Evolutionary conservation across 2,113 vertebrate genomes (phyloP), one percentile per base, ranked within the genome.

Genomic region (Trichomycterus rosablanca): DNA sequence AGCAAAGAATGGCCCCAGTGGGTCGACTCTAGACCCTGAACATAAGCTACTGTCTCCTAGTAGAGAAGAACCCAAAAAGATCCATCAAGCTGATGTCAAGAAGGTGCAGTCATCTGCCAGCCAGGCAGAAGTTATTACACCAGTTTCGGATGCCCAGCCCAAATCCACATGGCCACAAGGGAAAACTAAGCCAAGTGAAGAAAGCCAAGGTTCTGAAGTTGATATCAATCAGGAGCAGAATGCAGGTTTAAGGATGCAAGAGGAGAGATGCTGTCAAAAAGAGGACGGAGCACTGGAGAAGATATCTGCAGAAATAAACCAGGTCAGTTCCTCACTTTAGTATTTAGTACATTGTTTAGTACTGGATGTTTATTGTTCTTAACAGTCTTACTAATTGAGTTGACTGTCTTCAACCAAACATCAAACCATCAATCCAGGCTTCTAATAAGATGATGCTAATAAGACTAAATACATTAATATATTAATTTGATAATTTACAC

Each of bases 51-150:
- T 16, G 40, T 8, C 8, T 2, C 14, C 26, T 6, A 20, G 40
- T 26, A 20, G 7, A 4, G n/a, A 40, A 59, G 3, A 16, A 34
- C 32, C 45, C 22, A 65, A 44, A 3, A 59, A 51, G 34, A 83
- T 63, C 66, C 70, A 74, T 22, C 61, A 74, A 7, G 40, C 7
- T 11, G 56, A 45, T 4, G 43, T 49, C 16, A 74, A 63, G 55
- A 59, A 70, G 23, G 68, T 68, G 10, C 74, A 66, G 14, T 55
- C 70, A 0, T 32, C 76, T 1, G 23, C 74, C 7, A 63, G 59
- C 54, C 73, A 67, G 1, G 22, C 73, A 34, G 79, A 70, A 73
- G 58, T 46, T 3, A 57, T n/a, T n/a, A n/a, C n/a, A n/a, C n/a
- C 51, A 11, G 12, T 19, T 18, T 7, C 26, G 15, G 20, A 58